Percentiles rank a stretch among this genome's conserved stretches.
Evolutionary conservation across 2,113 vertebrate genomes (phyloP).

Genomic region (Stegostoma tigrinum): DNA sequence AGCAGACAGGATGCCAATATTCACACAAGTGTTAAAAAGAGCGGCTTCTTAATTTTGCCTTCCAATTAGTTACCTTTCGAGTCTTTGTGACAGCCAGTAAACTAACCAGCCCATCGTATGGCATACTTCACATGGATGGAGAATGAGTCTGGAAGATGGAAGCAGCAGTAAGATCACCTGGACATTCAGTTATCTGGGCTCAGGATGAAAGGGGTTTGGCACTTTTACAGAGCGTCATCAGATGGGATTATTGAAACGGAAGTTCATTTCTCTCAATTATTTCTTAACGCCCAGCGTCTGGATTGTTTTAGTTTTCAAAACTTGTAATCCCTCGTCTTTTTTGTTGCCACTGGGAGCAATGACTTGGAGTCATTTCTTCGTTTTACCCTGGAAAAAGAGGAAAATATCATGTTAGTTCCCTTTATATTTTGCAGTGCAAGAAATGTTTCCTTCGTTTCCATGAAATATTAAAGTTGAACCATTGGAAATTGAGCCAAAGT

Average conservation of each 20-base stretch:
- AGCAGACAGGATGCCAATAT: neutral
- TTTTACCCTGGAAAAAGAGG: constrained; percentile 6
- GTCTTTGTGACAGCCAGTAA: neutral
- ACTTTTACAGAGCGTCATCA: constrained; percentile 5
- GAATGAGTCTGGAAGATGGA: constrained; percentile 40
- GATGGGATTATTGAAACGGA: constrained; percentile 31
- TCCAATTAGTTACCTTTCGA: constrained; percentile 26
- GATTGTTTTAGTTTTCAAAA: constrained; percentile 33
- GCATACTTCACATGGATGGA: constrained; percentile 34
- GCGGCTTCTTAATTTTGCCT: neutral
- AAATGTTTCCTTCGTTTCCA: neutral
- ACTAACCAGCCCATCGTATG: neutral
- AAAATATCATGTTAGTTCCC: neutral
- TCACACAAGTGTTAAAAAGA: constrained; percentile 1
- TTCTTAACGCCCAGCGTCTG: constrained; percentile 24
- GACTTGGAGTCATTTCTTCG: neutral
- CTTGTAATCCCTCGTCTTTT: constrained; percentile 28
- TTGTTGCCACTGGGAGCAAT: constrained; percentile 5
- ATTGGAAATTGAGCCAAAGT: constrained; percentile 19
- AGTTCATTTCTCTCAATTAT: constrained; percentile 35
- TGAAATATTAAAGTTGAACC: neutral
- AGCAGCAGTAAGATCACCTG: constrained; percentile 30
- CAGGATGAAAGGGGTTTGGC: constrained; percentile 4
- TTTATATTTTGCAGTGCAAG: neutral
- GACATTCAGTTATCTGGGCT: constrained; percentile 39